Conservation (phyloP, 1,140 invertebrate species). For the Pachyrhynchus sulphureomaculatus region DNA sequence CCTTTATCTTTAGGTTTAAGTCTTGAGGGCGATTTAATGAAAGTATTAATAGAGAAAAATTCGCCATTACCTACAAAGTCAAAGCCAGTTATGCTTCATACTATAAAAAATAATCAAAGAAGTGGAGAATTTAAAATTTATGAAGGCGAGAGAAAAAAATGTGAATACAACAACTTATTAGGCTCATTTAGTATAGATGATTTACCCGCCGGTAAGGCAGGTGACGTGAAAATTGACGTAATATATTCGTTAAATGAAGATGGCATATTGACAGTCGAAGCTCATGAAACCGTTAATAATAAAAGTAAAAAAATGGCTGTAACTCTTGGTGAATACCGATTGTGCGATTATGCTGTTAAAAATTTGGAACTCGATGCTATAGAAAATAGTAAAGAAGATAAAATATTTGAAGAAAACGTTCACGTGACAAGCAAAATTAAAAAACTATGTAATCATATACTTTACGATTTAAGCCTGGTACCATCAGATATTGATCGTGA, state of each 20-base stretch:
- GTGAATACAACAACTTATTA: conserved; percentile 26
- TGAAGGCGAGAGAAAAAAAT: conserved; percentile 30
- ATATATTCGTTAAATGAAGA: conserved; percentile 25
- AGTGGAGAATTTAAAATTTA: conserved; percentile 15
- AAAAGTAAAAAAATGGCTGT: conserved; percentile 2
- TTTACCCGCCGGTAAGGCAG: conserved; percentile 18
- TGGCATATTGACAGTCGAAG: conserved; percentile 30
- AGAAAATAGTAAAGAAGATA: conserved; percentile 2
- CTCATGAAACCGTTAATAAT: conserved; percentile 5
- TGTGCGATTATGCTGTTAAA: conserved; percentile 2
- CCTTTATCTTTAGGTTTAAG: conserved; percentile 25
- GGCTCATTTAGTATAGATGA: conserved; percentile 15
- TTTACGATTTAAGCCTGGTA: neutral
- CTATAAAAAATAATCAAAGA: conserved; percentile 13
- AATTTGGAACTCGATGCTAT: neutral
- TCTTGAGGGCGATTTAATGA: conserved; percentile 13
- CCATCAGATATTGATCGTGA: too few species aligned
- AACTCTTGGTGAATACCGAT: neutral
- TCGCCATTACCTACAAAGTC: conserved; percentile 17
- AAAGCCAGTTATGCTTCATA: neutral
- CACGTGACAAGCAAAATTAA: neutral
- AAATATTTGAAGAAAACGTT: neutral
- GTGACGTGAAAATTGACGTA: conserved; percentile 7
- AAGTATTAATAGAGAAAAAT: conserved; percentile 23
- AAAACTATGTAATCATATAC: neutral